phyloP scores from a whole-genome alignment of 2,113 vertebrate species.

The Podiceps cristatus region DNA sequence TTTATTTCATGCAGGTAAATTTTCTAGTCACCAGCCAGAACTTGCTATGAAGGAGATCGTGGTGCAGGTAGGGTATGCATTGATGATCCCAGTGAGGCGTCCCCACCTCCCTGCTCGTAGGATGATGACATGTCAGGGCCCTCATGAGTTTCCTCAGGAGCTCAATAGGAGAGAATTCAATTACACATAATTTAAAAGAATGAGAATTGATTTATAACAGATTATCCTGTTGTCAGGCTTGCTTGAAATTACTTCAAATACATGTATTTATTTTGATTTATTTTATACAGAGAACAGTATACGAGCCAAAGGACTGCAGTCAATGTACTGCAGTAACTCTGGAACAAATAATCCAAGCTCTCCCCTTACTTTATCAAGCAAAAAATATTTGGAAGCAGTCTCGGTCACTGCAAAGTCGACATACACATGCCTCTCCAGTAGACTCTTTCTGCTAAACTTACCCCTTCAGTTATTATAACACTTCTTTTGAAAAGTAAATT shows the following conservation, averaged over 20 bases:
- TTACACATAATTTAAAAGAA: not conserved
- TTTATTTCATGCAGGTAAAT: not conserved
- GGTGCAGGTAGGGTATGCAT: not conserved
- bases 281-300: not conserved
- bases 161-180: not conserved
- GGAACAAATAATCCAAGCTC: not conserved
- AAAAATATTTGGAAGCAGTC: not conserved
- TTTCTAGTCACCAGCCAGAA: not conserved
- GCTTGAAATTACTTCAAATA: not conserved
- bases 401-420: not conserved
- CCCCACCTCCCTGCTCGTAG: not conserved
- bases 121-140: not conserved
- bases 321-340: not conserved
- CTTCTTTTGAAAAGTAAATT: not conserved
- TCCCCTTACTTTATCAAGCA: not conserved
- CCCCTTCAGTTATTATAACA: not conserved
- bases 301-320: accelerated
- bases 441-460: not conserved
- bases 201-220: not conserved
- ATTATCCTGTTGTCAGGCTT: not conserved
- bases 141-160: not conserved
- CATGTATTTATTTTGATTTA: not conserved
- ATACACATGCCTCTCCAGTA: not conserved
- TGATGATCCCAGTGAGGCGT: not conserved
- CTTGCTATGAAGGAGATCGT: not conserved